A percentile compares a stretch with the other conserved stretches of the same genome.
phyloP scores from a whole-genome alignment of 2,113 vertebrate species.

The Edolisoma coerulescens region DNA sequence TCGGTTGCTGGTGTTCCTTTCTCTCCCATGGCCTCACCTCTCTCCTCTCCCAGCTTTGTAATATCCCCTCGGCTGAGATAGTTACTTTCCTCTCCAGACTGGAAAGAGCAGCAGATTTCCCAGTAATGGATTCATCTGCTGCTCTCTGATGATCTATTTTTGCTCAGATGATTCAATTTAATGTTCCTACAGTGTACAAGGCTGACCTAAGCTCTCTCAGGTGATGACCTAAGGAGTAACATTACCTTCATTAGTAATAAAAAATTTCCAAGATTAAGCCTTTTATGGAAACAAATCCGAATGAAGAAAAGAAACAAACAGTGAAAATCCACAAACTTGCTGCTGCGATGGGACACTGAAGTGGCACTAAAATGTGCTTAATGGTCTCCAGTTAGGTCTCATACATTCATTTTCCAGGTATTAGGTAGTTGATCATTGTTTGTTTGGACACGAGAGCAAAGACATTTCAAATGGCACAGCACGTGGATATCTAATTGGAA shows the following conservation, averaged over 20 bases:
- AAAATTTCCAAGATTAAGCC: background rate
- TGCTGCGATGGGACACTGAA: background rate
- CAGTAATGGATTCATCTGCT: background rate
- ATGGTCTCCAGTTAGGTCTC: background rate
- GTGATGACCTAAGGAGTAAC: background rate
- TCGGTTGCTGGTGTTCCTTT: background rate
- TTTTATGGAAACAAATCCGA: background rate
- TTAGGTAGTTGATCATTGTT: background rate
- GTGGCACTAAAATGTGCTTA: background rate
- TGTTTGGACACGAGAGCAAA: background rate
- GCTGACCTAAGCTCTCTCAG: background rate
- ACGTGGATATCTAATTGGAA: background rate
- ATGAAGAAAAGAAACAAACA: background rate
- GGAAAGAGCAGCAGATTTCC: background rate
- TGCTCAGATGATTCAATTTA: slow-evolving; percentile 8
- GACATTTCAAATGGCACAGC: background rate
- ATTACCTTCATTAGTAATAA: background rate
- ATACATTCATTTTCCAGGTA: background rate
- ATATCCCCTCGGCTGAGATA: background rate
- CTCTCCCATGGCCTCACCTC: background rate
- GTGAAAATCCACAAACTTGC: background rate
- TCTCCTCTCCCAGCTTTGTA: background rate
- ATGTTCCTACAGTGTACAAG: background rate
- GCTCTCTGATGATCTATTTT: slow-evolving; percentile 4
- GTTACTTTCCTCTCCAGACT: background rate